Evolutionary conservation across 1,140 invertebrate species (phyloP).

Genomic region (Platorchestia sp.): DNA sequence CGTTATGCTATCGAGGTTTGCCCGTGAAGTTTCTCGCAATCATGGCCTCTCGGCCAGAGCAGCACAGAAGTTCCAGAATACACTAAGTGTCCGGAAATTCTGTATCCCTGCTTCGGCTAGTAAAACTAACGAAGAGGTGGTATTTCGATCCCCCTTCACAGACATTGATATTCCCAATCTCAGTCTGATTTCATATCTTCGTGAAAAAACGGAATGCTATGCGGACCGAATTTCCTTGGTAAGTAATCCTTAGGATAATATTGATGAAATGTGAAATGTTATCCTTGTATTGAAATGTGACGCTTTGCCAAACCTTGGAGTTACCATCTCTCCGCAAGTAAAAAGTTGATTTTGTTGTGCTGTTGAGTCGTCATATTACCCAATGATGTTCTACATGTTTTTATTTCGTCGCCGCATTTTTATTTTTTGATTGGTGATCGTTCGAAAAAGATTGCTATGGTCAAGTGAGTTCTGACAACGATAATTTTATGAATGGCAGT

Average conservation of each 20-base stretch:
- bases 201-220: not conserved
- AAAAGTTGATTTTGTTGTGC: not conserved
- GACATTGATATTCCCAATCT: slow-evolving; percentile 17
- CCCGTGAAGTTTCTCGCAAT: not conserved
- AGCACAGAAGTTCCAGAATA: not conserved
- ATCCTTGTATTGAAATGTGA: not conserved
- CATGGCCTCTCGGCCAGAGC: not conserved
- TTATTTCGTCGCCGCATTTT: no score
- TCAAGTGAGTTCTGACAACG: no score
- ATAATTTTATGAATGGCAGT: no score
- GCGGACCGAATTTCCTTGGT: not conserved
- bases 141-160: slow-evolving; percentile 16
- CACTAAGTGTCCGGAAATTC: not conserved
- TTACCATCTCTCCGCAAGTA: not conserved
- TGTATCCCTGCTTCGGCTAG: slow-evolving; percentile 35
- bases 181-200: not conserved
- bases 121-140: slow-evolving; percentile 7
- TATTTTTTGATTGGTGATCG: no score
- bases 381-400: not conserved
- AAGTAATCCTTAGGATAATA: not conserved
- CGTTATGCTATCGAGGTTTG: slow-evolving; percentile 10
- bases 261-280: not conserved
- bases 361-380: not conserved
- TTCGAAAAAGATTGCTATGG: no score
- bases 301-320: not conserved